Percentiles rank a stretch among this genome's conserved stretches.
Conservation (phyloP, 2,888 invertebrate species). For the Eremobia ochroleuca region DNA sequence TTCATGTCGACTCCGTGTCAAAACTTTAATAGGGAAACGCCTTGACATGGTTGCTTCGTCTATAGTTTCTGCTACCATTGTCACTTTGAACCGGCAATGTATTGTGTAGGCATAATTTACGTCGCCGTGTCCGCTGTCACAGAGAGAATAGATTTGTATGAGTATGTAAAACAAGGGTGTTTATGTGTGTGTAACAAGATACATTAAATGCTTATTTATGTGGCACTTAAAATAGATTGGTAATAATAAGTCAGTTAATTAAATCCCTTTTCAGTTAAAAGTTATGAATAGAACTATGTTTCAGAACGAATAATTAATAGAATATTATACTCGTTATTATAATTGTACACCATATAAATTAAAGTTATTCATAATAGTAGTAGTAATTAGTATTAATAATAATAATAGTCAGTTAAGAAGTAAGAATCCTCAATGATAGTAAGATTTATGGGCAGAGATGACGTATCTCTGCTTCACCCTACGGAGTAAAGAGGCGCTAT, state of each 20-base stretch:
- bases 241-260: neutral
- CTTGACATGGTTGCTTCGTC: slow-evolving; percentile 80
- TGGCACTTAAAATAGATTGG: neutral
- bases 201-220: neutral
- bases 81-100: slow-evolving; percentile 70
- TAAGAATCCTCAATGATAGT: neutral
- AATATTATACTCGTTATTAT: neutral
- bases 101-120: slow-evolving; percentile 73
- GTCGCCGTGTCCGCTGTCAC: slow-evolving; percentile 55
- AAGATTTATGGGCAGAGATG: neutral
- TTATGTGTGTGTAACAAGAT: neutral
- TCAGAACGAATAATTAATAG: neutral
- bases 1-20: slow-evolving; percentile 74
- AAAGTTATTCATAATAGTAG: neutral
- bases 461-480: neutral
- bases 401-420: no score
- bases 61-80: slow-evolving; percentile 72
- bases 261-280: neutral
- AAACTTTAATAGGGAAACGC: slow-evolving; percentile 82
- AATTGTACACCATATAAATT: neutral
- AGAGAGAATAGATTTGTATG: slow-evolving; percentile 35
- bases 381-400: no score
- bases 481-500: neutral
- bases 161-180: slow-evolving; percentile 9
- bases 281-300: neutral